These are phyloP conservation scores for Formicarius rufipectus DNA, from an alignment of 2,113 vertebrate species.

Conservation along the genomic window DNA sequence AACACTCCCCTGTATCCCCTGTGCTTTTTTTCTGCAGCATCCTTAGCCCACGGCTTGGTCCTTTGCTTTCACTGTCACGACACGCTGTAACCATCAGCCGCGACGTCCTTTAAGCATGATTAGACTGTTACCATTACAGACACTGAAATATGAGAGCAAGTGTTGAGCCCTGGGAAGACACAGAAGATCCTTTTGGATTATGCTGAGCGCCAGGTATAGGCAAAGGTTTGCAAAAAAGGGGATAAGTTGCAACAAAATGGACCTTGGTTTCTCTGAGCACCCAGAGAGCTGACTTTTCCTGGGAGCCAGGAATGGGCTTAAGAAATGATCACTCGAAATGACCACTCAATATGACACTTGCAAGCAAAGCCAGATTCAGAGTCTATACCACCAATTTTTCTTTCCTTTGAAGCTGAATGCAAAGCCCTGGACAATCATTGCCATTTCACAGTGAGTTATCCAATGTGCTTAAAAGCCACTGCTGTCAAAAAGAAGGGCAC, in stretches of 20 bases:
- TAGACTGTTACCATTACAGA: background rate
- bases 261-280: background rate
- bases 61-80: background rate
- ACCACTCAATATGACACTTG: background rate
- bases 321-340: background rate
- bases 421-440: background rate
- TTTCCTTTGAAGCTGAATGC: background rate
- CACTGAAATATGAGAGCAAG: background rate
- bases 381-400: background rate
- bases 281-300: background rate
- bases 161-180: background rate
- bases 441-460: background rate
- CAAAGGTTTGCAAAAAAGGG: accelerated
- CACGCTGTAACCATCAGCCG: background rate
- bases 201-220: accelerated
- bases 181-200: background rate
- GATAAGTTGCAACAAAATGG: background rate
- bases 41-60: background rate
- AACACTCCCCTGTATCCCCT: background rate
- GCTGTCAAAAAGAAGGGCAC: background rate
- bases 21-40: background rate
- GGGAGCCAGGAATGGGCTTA: accelerated
- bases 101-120: accelerated
- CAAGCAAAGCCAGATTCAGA: background rate
- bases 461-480: background rate